Evolutionary conservation across 2,888 invertebrate genomes (phyloP).

Genomic region (Papilio gigon): DNA sequence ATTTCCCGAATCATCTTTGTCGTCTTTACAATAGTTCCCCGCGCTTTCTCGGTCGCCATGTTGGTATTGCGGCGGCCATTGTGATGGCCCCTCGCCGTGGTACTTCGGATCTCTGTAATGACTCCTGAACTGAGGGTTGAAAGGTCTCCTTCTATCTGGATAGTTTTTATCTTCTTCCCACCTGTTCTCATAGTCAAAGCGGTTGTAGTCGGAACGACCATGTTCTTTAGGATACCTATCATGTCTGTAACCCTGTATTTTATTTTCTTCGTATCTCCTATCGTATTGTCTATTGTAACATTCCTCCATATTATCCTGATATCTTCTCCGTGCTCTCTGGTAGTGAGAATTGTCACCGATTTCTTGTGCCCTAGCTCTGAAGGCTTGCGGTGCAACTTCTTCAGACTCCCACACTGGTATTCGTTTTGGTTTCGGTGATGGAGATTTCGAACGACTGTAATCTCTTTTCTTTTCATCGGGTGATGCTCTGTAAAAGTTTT

Average conservation of each 20-base stretch:
- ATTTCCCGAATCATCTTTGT: slow-evolving; percentile 47
- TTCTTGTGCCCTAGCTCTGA: slow-evolving; percentile 49
- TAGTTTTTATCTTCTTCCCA: slow-evolving; percentile 53
- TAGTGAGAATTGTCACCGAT: slow-evolving; percentile 50
- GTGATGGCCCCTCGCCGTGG: background rate
- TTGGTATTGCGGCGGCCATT: background rate
- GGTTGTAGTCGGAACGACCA: slow-evolving; percentile 43
- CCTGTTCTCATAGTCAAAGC: slow-evolving; percentile 47
- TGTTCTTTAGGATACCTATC: slow-evolving; percentile 54
- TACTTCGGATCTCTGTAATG: slow-evolving; percentile 6
- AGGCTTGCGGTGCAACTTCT: slow-evolving; percentile 48
- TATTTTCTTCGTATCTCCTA: slow-evolving; percentile 42
- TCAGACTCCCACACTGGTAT: slow-evolving; percentile 64
- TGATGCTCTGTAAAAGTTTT: slow-evolving; percentile 63
- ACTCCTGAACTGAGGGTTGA: slow-evolving; percentile 4
- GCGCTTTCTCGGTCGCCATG: slow-evolving; percentile 1
- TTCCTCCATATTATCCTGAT: slow-evolving; percentile 49
- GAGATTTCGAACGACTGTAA: slow-evolving; percentile 60
- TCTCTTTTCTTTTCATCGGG: slow-evolving; percentile 57
- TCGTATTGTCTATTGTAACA: slow-evolving; percentile 49
- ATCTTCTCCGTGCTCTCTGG: slow-evolving; percentile 46
- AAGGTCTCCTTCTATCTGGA: slow-evolving; percentile 41
- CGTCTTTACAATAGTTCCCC: slow-evolving; percentile 33
- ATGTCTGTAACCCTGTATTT: slow-evolving; percentile 48
- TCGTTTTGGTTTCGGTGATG: slow-evolving; percentile 58